Evolutionary conservation across 2,888 invertebrate species (phyloP), one percentile per base, ranked within the genome.

Genomic region (Atethmia centrago): DNA sequence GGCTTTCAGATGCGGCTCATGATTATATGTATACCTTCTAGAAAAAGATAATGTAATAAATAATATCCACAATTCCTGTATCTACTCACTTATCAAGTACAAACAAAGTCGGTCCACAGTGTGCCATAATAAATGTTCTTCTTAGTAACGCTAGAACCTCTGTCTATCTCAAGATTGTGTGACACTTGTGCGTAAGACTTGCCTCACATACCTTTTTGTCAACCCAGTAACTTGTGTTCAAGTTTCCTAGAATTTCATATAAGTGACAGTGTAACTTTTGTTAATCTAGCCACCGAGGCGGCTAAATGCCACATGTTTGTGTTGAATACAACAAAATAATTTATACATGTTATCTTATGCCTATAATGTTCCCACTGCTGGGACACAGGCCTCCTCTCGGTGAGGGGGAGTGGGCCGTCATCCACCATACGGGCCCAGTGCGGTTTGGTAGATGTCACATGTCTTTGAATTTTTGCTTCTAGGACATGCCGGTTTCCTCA

Each of bases 251-350:
- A 72, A 71, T 83, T 78, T 69, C 80, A 58, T 67, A 65, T 71
- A 75, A 73, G 85, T 84, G 77, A 81, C 78, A 80, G 75, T n/a
- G 59, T 65, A 84, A 85, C 78, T 83, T 83, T 72, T 80, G 77
- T 80, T 85, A 80, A 84, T 85, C 77, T 75, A 84, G 47, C 70
- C 65, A 72, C 66, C 19, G 68, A 78, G 68, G 68, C 40, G 42
- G 47, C 61, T 58, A 36, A 58, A 45, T 68, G 59, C 49, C 53
- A 66, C 77, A 73, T 71, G 68, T 69, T 71, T 42, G 51, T 56
- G 56, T 28, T 45, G 14, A 69, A 49, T 66, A 77, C 25, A 71
- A 47, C 14, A 28, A 55, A 42, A 31, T 47, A 21, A 69, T 61
- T 47, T 68, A 51, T 45, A 28, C 65, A 45, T 19, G 28, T 53